Conservation (phyloP, 2,113 vertebrate species). For the Tetraodon nigroviridis region DNA sequence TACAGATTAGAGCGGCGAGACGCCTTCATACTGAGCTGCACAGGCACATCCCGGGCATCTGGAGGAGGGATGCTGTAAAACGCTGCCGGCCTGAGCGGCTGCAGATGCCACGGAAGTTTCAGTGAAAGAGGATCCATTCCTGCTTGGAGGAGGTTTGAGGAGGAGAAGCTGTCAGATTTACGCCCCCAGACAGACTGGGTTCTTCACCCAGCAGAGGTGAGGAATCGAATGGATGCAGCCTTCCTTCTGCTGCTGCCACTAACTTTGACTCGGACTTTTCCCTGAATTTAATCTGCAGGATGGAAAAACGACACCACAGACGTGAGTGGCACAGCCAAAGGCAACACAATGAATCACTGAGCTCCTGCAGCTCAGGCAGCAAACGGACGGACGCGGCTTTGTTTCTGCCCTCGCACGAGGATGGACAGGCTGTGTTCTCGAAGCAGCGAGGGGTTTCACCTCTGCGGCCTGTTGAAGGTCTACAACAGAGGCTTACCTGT, state of each 20-base stretch:
- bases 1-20: not conserved
- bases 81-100: not conserved
- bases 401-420: not conserved
- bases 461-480: no score
- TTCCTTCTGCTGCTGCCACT: constrained; percentile 6
- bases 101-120: not conserved
- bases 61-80: constrained; percentile 19
- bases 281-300: constrained; percentile 22
- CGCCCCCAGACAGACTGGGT: constrained; percentile 14
- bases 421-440: constrained; percentile 2
- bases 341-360: constrained; percentile 37
- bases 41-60: constrained; percentile 12
- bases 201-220: constrained; percentile 44
- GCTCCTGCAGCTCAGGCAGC: constrained; percentile 23
- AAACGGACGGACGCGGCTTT: not conserved
- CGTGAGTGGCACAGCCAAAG: constrained; percentile 19
- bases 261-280: constrained; percentile 12
- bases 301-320: constrained; percentile 43
- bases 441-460: not conserved
- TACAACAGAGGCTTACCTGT: constrained; percentile 32
- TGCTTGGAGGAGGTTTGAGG: not conserved
- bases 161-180: constrained; percentile 9
- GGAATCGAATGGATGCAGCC: constrained; percentile 23
- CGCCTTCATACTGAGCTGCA: constrained; percentile 18
- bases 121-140: not conserved